Evolutionary conservation across 35 echinoderm and acorn worm species (phyloP).

Genomic region (Diadema setosum): DNA sequence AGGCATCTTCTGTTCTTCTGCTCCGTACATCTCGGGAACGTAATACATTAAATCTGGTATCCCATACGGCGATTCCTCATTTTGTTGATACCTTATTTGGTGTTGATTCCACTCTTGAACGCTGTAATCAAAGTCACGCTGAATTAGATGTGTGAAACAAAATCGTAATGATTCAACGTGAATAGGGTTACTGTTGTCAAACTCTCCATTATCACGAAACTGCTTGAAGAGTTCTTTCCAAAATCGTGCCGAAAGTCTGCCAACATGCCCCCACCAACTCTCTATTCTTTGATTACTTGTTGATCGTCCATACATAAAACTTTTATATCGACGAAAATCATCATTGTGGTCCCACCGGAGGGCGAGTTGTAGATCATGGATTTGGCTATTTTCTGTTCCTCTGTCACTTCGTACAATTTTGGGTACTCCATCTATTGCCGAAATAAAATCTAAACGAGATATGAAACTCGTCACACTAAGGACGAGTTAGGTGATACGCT

Average conservation of each 20-base stretch:
- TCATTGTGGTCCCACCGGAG: slow-evolving; percentile 36
- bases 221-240: slow-evolving; percentile 67
- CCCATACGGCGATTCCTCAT: slow-evolving; percentile 12
- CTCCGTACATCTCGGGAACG: neutral
- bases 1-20: neutral
- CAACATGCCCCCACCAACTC: slow-evolving; percentile 39
- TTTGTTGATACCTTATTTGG: neutral
- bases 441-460: slow-evolving; percentile 27
- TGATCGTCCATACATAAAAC: slow-evolving; percentile 52
- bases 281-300: slow-evolving; percentile 55
- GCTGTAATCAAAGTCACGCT: neutral
- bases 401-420: slow-evolving; percentile 47
- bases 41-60: slow-evolving; percentile 21
- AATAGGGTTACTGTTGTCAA: slow-evolving; percentile 58
- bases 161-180: slow-evolving; percentile 62
- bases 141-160: slow-evolving; percentile 39
- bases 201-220: slow-evolving; percentile 28
- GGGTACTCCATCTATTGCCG: slow-evolving; percentile 32
- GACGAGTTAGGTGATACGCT: too few species aligned
- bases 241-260: slow-evolving; percentile 8
- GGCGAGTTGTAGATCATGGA: slow-evolving; percentile 28
- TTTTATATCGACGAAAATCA: slow-evolving; percentile 9
- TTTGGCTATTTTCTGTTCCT: slow-evolving; percentile 61
- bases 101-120: slow-evolving; percentile 26
- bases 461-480: too few species aligned